Conservation (phyloP, 2,888 invertebrate species). For the Altica lythri region DNA sequence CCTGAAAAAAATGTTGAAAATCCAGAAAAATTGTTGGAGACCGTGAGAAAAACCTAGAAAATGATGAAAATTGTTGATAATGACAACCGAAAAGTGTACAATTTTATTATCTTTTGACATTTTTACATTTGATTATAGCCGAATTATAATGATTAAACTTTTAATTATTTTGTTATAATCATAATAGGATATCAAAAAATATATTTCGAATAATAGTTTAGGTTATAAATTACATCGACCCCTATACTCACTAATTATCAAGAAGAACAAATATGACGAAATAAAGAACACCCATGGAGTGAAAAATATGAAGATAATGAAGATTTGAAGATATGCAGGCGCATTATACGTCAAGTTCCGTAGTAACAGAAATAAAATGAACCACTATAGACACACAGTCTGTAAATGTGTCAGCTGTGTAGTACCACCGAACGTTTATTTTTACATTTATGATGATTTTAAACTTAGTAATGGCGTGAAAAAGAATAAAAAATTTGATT, state of each 20-base stretch:
- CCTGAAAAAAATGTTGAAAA: no score
- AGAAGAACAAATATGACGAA: slow-evolving; percentile 14
- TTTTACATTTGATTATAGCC: no score
- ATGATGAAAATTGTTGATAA: no score
- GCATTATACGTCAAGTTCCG: slow-evolving; percentile 41
- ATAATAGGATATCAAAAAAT: no score
- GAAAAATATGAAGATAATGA: slow-evolving; percentile 37
- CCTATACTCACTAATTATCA: slow-evolving; percentile 18
- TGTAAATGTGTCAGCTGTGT: slow-evolving; percentile 24
- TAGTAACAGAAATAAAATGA: slow-evolving; percentile 22
- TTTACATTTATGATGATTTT: slow-evolving; percentile 18
- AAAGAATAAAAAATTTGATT: slow-evolving; percentile 9
- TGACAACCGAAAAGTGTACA: no score
- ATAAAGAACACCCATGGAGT: slow-evolving; percentile 30
- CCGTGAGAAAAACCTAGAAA: no score
- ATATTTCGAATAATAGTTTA: background rate
- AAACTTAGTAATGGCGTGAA: slow-evolving; percentile 8
- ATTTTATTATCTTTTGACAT: no score
- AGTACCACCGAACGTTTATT: slow-evolving; percentile 20
- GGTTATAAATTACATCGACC: slow-evolving; percentile 1
- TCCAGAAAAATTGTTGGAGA: no score
- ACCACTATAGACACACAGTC: slow-evolving; percentile 22
- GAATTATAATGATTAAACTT: no score
- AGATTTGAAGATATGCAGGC: slow-evolving; percentile 48
- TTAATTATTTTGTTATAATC: no score